Evolutionary conservation across 2,797 vertebrate species (phyloP).

Genomic region (Artibeus jamaicensis): DNA sequence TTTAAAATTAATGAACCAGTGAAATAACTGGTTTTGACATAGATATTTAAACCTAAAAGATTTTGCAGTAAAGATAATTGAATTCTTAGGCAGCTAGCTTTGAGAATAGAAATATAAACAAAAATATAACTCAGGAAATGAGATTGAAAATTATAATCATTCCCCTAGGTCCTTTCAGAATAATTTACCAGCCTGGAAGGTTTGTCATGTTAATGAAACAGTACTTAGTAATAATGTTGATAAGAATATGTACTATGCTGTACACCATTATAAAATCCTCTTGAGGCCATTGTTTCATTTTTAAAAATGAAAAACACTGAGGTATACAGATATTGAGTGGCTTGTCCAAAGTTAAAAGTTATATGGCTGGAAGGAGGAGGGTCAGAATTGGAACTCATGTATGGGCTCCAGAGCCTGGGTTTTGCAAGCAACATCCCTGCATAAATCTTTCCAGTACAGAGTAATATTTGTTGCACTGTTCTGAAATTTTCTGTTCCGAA

Average conservation of each 20-base stretch:
- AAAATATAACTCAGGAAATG: not conserved
- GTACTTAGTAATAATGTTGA: not conserved
- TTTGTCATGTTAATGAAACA: not conserved
- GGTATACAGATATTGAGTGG: not conserved
- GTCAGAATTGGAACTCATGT: not conserved
- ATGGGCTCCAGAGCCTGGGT: not conserved
- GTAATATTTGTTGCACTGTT: not conserved
- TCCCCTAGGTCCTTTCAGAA: not conserved
- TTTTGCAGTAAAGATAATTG: not conserved
- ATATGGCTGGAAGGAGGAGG: not conserved
- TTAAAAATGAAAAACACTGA: not conserved
- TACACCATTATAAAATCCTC: not conserved
- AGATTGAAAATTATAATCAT: not conserved
- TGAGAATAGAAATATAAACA: not conserved
- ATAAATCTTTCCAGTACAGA: not conserved
- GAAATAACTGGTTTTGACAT: not conserved
- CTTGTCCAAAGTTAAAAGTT: not conserved
- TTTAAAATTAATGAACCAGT: not conserved
- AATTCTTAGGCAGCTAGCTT: not conserved
- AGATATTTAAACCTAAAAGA: conserved; percentile 17
- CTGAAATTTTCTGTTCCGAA: not conserved
- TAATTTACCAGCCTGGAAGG: not conserved
- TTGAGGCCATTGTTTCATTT: not conserved
- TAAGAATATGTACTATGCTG: not conserved
- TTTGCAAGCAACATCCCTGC: not conserved